Conservation (phyloP, 2,888 invertebrate species). For the Malacosoma neustria region DNA sequence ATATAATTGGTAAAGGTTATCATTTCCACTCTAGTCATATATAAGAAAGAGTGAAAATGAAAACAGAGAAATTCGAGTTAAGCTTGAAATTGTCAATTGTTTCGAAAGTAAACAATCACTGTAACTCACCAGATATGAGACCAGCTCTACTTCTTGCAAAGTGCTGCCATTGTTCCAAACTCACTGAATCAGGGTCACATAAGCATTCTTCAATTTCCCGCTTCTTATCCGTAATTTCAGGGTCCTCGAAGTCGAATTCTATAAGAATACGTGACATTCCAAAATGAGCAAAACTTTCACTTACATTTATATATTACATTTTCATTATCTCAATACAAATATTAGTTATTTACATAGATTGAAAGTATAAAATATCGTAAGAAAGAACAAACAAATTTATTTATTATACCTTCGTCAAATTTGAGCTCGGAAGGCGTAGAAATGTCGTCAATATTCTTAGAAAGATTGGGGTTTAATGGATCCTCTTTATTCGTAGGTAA, state of each 20-base stretch:
- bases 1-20: too few relatives aligned
- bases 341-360: conserved; percentile 2
- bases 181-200: conserved; percentile 49
- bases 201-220: conserved; percentile 75
- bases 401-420: conserved; percentile 80
- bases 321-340: neutral
- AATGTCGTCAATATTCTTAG: conserved; percentile 71
- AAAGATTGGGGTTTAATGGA: conserved; percentile 43
- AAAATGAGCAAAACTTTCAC: conserved; percentile 26
- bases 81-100: too few relatives aligned
- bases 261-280: conserved; percentile 18
- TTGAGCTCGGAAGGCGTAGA: conserved; percentile 77
- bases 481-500: conserved; percentile 33
- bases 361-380: conserved; percentile 10
- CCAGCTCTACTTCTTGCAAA: conserved; percentile 80
- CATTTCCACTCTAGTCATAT: too few relatives aligned
- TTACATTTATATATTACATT: conserved; percentile 7
- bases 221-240: conserved; percentile 75
- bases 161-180: conserved; percentile 71
- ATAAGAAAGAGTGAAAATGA: too few relatives aligned
- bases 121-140: conserved; percentile 76
- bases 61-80: too few relatives aligned
- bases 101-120: neutral
- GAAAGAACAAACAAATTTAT: conserved; percentile 29
- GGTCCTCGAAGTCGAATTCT: conserved; percentile 77